Conservation (phyloP, 2,888 invertebrate genomes). For the Thelaira solivaga region DNA sequence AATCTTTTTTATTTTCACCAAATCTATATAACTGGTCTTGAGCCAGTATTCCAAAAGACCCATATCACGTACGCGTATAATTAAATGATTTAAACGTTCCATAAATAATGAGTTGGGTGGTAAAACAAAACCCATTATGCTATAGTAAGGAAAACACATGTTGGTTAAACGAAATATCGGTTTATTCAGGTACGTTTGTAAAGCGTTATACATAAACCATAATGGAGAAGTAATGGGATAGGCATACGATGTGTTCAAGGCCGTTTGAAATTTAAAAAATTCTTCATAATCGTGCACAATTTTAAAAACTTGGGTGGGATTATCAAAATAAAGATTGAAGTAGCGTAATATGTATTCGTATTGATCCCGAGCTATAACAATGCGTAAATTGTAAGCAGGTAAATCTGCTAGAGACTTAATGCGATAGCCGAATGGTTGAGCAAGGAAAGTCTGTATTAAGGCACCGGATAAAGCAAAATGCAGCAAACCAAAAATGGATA, state of each 20-base stretch:
- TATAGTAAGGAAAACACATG: slow-evolving; percentile 4
- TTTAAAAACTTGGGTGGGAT: background rate
- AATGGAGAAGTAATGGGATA: slow-evolving; percentile 1
- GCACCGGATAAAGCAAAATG: background rate
- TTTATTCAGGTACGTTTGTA: slow-evolving; percentile 13
- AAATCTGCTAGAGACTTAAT: slow-evolving; percentile 16
- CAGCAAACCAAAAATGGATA: slow-evolving; percentile 11
- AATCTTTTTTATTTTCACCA: slow-evolving; percentile 21
- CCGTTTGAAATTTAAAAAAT: background rate
- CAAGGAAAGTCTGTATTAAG: background rate
- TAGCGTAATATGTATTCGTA: background rate
- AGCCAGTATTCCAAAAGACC: slow-evolving; percentile 35
- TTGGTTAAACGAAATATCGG: slow-evolving; percentile 32
- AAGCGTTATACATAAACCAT: slow-evolving; percentile 35
- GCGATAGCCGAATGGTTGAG: slow-evolving; percentile 16
- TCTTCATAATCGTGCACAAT: background rate
- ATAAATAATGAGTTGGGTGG: slow-evolving; percentile 30
- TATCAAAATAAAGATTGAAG: background rate
- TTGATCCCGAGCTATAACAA: background rate
- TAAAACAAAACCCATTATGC: background rate
- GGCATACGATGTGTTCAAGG: slow-evolving; percentile 42
- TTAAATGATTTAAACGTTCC: slow-evolving; percentile 29
- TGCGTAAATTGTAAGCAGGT: background rate
- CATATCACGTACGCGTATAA: slow-evolving; percentile 29
- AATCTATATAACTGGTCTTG: slow-evolving; percentile 18